Evolutionary conservation across 2,797 vertebrate species (phyloP).

Genomic region (Pantherophis vulpinus): DNA sequence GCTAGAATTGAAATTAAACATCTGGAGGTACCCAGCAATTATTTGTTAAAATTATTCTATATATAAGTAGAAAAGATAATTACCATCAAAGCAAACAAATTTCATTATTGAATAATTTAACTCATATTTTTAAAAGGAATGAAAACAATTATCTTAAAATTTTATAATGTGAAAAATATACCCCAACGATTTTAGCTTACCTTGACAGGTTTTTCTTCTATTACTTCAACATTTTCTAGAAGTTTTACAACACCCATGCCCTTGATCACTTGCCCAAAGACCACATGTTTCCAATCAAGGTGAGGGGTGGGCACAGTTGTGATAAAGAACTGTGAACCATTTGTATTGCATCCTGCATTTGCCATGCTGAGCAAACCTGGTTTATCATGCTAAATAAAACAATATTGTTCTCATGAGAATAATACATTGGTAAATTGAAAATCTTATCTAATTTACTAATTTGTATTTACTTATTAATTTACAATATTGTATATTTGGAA

Average conservation of each 20-base stretch:
- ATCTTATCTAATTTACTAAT: neutral
- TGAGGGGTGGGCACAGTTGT: slow-evolving; percentile 91
- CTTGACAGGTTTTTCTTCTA: slow-evolving; percentile 85
- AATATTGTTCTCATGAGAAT: slow-evolving; percentile 3
- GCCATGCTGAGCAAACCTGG: slow-evolving; percentile 94
- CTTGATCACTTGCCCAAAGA: slow-evolving; percentile 92
- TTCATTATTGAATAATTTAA: neutral
- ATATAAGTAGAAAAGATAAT: neutral
- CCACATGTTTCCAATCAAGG: slow-evolving; percentile 91
- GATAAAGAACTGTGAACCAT: slow-evolving; percentile 97
- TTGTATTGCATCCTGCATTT: slow-evolving; percentile 90
- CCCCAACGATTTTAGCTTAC: slow-evolving; percentile 63
- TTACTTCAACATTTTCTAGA: slow-evolving; percentile 85
- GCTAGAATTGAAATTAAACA: neutral
- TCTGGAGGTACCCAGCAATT: neutral
- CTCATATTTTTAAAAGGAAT: neutral
- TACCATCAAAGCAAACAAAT: neutral
- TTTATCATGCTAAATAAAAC: slow-evolving; percentile 81
- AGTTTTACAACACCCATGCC: slow-evolving; percentile 88
- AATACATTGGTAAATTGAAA: neutral
- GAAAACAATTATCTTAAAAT: neutral
- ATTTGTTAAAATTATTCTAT: neutral
- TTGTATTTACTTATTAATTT: neutral
- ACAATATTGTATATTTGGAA: neutral
- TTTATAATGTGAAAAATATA: neutral